These are phyloP conservation scores for Glossophaga mutica DNA, from an alignment of 2,797 vertebrate genomes.

Conservation along the genomic window DNA sequence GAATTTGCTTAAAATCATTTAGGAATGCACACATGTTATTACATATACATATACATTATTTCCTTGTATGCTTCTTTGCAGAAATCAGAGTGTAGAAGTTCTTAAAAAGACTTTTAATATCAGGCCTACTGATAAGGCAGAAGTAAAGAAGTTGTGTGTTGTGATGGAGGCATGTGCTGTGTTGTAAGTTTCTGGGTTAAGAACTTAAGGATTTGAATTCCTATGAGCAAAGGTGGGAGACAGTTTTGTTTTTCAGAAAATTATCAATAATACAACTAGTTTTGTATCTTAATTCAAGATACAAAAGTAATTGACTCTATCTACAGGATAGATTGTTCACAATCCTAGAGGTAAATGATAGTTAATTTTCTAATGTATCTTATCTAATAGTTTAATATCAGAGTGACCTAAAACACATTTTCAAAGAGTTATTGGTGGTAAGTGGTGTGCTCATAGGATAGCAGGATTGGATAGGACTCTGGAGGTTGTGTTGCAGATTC, in stretches of 20 bases:
- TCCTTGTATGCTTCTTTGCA: neutral
- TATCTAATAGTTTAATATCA: neutral
- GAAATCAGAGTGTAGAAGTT: neutral
- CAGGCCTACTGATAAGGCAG: neutral
- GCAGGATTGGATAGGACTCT: neutral
- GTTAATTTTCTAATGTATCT: neutral
- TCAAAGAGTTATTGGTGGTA: neutral
- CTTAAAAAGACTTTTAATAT: neutral
- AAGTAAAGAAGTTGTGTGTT: conserved; percentile 64
- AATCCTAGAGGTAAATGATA: neutral
- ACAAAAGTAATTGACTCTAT: neutral
- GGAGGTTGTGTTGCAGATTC: neutral
- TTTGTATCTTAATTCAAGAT: neutral
- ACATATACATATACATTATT: neutral
- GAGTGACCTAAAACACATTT: neutral
- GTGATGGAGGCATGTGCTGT: conserved; percentile 91
- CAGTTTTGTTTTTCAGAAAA: conserved; percentile 25
- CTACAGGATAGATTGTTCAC: neutral
- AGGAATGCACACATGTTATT: neutral
- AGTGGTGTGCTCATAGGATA: neutral
- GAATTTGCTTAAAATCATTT: neutral
- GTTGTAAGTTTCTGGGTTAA: conserved; percentile 94
- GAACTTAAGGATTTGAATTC: conserved; percentile 91
- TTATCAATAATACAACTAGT: neutral
- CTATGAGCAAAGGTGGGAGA: conserved; percentile 90